These are phyloP conservation scores for Heliconius cydno DNA, from an alignment of 2,888 invertebrate species.

Conservation along the genomic window DNA sequence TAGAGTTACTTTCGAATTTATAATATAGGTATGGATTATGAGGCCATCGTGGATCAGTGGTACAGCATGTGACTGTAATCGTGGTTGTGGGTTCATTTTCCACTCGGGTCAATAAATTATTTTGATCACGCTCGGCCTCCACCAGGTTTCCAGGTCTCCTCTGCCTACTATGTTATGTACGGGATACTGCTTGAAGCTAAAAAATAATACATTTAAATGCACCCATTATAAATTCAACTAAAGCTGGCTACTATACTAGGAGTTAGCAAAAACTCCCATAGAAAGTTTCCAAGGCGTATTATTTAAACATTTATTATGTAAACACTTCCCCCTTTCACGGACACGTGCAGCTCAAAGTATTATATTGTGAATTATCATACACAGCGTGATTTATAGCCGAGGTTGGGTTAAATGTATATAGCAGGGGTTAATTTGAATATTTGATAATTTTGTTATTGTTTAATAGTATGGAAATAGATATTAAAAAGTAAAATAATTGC, in stretches of 20 bases:
- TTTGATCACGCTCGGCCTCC: no score
- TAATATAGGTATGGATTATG: no score
- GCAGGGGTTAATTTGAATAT: neutral
- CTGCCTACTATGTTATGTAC: no score
- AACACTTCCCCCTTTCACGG: constrained; percentile 17
- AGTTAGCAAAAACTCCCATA: constrained; percentile 3
- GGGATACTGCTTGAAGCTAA: no score
- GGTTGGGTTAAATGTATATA: constrained; percentile 12
- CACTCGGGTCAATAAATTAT: no score
- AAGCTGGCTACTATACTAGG: neutral
- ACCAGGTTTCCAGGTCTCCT: no score
- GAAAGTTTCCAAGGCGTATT: constrained; percentile 9
- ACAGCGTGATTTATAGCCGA: constrained; percentile 17
- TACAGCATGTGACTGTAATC: neutral
- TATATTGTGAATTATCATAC: constrained; percentile 25
- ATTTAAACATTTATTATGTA: constrained; percentile 23
- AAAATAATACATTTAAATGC: no score
- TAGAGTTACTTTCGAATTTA: no score
- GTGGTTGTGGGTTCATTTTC: neutral
- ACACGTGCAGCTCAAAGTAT: constrained; percentile 26
- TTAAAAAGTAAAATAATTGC: neutral
- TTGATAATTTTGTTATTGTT: neutral
- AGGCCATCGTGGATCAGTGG: neutral
- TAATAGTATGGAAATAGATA: neutral
- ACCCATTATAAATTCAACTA: neutral